Evolutionary conservation across 2,888 invertebrate genomes (phyloP), one percentile per base, ranked within the genome.

Genomic region (Orthonychiurus folsomi): DNA sequence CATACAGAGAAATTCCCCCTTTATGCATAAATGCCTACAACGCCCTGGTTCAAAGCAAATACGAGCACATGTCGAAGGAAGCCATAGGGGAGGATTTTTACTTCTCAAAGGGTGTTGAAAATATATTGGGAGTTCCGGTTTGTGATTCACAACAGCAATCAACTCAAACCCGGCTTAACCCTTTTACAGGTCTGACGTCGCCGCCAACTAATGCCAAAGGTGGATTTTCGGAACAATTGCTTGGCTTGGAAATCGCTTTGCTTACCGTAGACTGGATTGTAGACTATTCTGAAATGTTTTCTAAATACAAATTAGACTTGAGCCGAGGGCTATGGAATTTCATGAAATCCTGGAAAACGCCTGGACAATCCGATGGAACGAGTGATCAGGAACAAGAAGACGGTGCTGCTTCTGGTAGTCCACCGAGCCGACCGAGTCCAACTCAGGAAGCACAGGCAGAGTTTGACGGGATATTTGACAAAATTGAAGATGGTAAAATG

Each of bases 1-100:
- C 80, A 59, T 85, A 84, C 72, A 78, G 80, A 48, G 80, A 80
- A 70, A 79, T 84, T 48, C 80, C 81, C 63, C 85, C 85, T 48
- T 77, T 85, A 62, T 76, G 79, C 23, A 82, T 85, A 65, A 81
- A 83, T 60, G 77, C 80, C 1, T 81, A 81, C 70, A 81, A 81
- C 62, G 77, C 78, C 68, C 56, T 76, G 60, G 69, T 75, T 64
- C 75, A 77, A 73, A 63, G 74, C 26, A 77, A 79, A 3, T 81
- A 81, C 69, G 73, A 74, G 37, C 76, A 77, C 54, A 73, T 78
- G 74, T 76, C 77, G 23, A 69, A 75, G 47, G 78, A 78, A 63
- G 37, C 37, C 5, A 15, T 5, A 9, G 37, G 37, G 37, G 15
- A 15, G 15, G 37, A 37, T 9, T 37, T 5, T 37, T 37, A 37